These are phyloP conservation scores for Papilio polyxenes DNA, from an alignment of 1,140 invertebrate genomes.

Conservation along the genomic window DNA sequence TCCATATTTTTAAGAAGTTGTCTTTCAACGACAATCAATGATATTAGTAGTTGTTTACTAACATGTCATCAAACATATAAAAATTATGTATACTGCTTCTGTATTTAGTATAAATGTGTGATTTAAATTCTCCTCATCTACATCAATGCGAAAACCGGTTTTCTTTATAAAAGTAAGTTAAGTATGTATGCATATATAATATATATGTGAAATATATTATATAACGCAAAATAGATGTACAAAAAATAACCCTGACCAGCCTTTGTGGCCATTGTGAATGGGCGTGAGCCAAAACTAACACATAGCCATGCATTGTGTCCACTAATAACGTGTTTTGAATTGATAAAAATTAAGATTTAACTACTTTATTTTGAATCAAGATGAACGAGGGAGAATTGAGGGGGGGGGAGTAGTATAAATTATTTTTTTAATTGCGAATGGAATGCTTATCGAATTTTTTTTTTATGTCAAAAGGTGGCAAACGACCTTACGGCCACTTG, in stretches of 20 bases:
- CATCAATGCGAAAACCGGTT: not conserved
- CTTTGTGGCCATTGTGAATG: constrained; percentile 46
- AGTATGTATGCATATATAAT: constrained; percentile 13
- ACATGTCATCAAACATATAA: no score
- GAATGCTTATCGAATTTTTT: no score
- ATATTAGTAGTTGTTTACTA: no score
- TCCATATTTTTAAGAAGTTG: no score
- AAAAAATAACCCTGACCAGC: constrained; percentile 48
- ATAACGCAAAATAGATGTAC: constrained; percentile 30
- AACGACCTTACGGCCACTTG: no score
- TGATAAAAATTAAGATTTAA: not conserved
- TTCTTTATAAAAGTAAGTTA: constrained; percentile 1
- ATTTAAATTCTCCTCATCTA: not conserved
- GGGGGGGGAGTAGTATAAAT: no score
- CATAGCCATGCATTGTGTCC: not conserved
- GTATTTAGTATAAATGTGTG: not conserved
- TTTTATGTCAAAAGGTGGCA: no score
- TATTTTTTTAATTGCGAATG: no score
- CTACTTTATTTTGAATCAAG: no score
- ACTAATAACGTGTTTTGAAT: not conserved
- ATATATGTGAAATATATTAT: constrained; percentile 17
- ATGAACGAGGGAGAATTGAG: no score
- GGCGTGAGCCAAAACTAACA: constrained; percentile 37
- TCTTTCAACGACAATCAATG: no score
- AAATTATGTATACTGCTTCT: not conserved